Base-by-base conservation (phyloP, 2,113 vertebrate species). In the Promerops cafer region DNA sequence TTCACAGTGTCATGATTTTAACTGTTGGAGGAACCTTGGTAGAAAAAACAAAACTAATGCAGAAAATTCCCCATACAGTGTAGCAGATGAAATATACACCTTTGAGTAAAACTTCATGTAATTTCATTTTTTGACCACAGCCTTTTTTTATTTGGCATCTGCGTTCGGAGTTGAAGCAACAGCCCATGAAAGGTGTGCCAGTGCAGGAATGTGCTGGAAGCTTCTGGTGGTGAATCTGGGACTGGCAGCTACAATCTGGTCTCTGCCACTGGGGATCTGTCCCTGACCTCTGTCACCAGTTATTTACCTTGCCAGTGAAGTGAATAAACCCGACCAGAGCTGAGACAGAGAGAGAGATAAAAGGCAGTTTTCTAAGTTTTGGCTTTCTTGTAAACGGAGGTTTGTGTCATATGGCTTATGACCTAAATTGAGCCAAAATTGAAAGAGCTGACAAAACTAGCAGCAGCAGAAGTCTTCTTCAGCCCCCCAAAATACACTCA, bases 401-500 rank as follows among this genome's bases (percentile, higher is more conserved):
- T 21, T 68, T 92, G 22, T 45, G 16, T 27, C 59, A 28, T 18
- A 27, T 11, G 33, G 18, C 5, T 63, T 37, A 56, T 17, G 31
- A 91, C 26, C 11, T 61, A 44, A 66, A 85, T 23, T 14, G 26
- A 61, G 8, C 3, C 44, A 64, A 90, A 93, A 74, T 3, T 3
- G 3, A 71, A 83, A 54, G 20, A 69, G 9, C 9, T 86, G 54
- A n/a, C 33, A 82, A 88, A 86, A 49, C 19, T 4, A 53, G 11
- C 13, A 60, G 16, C 15, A 70, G 9, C 10, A 75, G 19, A 64
- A 71, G 28, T 44, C 23, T 35, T 65, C 77, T 71, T 42, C 28
- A 30, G 13, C 7, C 10, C 30, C 33, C 7, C 19, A 52, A 75
- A 88, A 66, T 61, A 33, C 33, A 57, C 0, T 0, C 1, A 1